Evolutionary conservation across 2,888 invertebrate genomes (phyloP).

Genomic region (Lamproptera curius): DNA sequence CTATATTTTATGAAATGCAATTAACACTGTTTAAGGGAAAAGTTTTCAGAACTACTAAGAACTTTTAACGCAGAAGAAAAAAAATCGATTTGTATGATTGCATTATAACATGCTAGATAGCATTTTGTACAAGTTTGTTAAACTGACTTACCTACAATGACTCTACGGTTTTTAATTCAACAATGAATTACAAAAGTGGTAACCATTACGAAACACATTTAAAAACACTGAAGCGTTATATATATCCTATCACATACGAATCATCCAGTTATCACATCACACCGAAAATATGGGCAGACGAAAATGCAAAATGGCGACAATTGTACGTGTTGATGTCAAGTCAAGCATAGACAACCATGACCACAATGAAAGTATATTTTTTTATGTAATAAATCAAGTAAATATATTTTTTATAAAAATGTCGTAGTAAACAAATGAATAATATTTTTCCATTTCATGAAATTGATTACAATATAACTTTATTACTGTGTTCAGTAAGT

Average conservation of each 20-base stretch:
- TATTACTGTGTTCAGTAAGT: no score
- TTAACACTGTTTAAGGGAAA: no score
- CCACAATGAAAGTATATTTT: no score
- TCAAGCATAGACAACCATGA: no score
- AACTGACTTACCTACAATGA: conserved; percentile 27
- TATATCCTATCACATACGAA: conserved; percentile 23
- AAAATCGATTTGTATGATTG: neutral
- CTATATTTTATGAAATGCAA: no score
- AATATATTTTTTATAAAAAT: no score
- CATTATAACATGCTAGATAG: conserved; percentile 2
- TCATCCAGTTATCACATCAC: conserved; percentile 14
- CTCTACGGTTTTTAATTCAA: conserved; percentile 18
- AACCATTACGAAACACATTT: conserved; percentile 20
- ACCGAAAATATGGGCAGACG: conserved; percentile 13
- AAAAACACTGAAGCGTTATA: conserved; percentile 22
- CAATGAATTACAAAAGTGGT: conserved; percentile 9
- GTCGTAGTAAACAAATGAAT: no score
- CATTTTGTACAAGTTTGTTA: conserved; percentile 3
- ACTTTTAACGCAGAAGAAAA: neutral
- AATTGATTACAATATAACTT: no score
- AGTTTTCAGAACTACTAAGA: no score
- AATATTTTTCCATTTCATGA: no score
- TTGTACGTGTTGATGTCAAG: no score
- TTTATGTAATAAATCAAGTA: no score
- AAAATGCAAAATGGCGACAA: conserved; percentile 28